Evolutionary conservation across 2,797 vertebrate species (phyloP).

Genomic region (Jordanella pulchra): DNA sequence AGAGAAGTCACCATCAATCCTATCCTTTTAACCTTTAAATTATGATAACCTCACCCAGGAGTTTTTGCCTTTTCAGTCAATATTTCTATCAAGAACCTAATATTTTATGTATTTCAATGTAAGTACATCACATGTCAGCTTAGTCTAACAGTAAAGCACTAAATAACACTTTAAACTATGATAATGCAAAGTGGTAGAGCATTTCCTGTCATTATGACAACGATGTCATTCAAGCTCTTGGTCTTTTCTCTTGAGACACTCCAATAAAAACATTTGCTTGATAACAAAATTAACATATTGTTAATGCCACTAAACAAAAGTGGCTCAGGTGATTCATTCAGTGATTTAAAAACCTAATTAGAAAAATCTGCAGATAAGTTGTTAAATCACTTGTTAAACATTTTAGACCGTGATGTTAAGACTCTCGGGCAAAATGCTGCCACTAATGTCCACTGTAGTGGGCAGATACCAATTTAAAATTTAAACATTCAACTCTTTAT

Average conservation of each 20-base stretch:
- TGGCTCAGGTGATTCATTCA: background rate
- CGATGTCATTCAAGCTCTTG: background rate
- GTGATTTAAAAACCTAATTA: background rate
- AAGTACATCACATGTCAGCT: too few relatives aligned
- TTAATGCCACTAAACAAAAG: background rate
- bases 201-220: too few relatives aligned
- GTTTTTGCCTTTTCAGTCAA: background rate
- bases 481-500: too few relatives aligned
- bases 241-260: background rate
- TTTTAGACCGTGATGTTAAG: background rate
- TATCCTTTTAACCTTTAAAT: background rate
- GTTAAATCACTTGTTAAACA: background rate
- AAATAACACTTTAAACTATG: too few relatives aligned
- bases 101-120: too few relatives aligned
- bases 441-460: too few relatives aligned
- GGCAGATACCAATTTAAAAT: too few relatives aligned
- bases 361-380: background rate
- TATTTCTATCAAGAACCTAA: too few relatives aligned
- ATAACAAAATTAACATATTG: background rate
- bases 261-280: background rate
- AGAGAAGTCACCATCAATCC: background rate
- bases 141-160: too few relatives aligned
- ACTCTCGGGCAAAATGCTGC: too few relatives aligned
- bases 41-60: background rate
- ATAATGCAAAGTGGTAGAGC: too few relatives aligned